Base-by-base conservation (phyloP, 2,797 vertebrate species). In the Tolypeutes matacus region DNA sequence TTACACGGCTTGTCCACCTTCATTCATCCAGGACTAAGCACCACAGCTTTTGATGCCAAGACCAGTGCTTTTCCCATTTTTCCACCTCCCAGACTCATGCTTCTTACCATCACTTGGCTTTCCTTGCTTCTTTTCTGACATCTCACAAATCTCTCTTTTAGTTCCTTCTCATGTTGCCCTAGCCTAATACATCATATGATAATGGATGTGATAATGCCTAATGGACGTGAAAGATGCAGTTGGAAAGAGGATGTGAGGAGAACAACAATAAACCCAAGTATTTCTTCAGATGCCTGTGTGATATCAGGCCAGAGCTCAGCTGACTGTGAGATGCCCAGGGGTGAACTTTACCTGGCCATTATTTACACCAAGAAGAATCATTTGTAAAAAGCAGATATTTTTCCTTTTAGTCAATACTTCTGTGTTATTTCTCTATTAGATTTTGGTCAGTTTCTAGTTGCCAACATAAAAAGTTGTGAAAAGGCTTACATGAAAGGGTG, bases 401-500 rank as follows among this genome's bases (percentile, higher is more conserved):
- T 25, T 69, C 3, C 23, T 34, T 90, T 77, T 25, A 42, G 14
- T 84, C 67, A 81, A 34, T 85, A 29, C 13, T 76, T 89, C 34
- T 92, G 69, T 72, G 39, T 53, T 83, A 64, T 64, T 69, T 72
- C 72, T 81, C 36, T 78, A 34, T 60, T 21, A n/a, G 42, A 72
- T 81, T 89, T 80, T 69, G n/a, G 78, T 89, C 80, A 27, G 20
- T 7, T 70, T 89, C 39, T 77, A 64, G 36, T 78, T 75, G 73
- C 42, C 42, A n/a, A n/a, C 25, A 20, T n/a, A 18, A 8, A 60
- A 72, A 17, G 49, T 21, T 81, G 81, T 72, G 53, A 39, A 91
- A 86, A 75, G 36, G 51, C 18, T 94, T n/a, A 18, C 53, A 27
- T 36, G 53, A 17, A 17, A 17, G 53, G 14, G 53, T 60, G 25